phyloP scores from a whole-genome alignment of 2,888 invertebrate genomes.

The Bedellia somnulentella region DNA sequence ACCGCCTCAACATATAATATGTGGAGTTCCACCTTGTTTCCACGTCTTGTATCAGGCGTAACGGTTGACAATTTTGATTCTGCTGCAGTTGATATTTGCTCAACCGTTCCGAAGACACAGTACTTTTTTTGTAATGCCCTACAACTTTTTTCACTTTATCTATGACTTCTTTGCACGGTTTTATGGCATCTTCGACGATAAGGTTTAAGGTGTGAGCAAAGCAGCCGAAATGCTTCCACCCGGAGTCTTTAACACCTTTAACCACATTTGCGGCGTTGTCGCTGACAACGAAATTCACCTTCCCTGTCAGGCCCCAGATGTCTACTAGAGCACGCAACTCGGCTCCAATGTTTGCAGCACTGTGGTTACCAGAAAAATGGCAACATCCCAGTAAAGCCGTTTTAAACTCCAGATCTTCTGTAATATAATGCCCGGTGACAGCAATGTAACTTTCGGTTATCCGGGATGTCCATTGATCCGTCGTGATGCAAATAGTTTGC shows the following conservation, averaged over 20 bases:
- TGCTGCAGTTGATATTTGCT: constrained; percentile 5
- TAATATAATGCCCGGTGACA: constrained; percentile 15
- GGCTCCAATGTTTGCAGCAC: constrained; percentile 12
- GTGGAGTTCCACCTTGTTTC: constrained; percentile 16
- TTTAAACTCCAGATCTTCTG: constrained; percentile 11
- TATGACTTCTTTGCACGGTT: constrained; percentile 4
- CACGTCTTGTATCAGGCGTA: constrained; percentile 14
- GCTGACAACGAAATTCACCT: constrained; percentile 13
- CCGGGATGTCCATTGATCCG: constrained; percentile 16
- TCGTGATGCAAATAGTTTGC: constrained; percentile 12
- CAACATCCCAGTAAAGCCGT: constrained; percentile 14
- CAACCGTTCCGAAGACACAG: constrained; percentile 5
- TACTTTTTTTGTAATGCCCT: constrained; percentile 7
- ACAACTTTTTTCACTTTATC: constrained; percentile 10
- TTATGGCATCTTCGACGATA: constrained; percentile 9
- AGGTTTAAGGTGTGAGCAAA: constrained; percentile 13
- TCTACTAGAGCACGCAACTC: constrained; percentile 9
- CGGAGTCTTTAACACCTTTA: too few species aligned
- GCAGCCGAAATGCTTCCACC: constrained; percentile 16
- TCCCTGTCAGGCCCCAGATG: constrained; percentile 7
- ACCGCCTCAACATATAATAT: constrained; percentile 11
- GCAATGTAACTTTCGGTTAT: constrained; percentile 13
- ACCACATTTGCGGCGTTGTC: constrained; percentile 18
- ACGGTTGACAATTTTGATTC: constrained; percentile 7
- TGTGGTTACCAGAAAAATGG: constrained; percentile 12